Base-by-base conservation (phyloP, 37 sponge, comb jelly and placozoan species). In the Crambe crambe region DNA sequence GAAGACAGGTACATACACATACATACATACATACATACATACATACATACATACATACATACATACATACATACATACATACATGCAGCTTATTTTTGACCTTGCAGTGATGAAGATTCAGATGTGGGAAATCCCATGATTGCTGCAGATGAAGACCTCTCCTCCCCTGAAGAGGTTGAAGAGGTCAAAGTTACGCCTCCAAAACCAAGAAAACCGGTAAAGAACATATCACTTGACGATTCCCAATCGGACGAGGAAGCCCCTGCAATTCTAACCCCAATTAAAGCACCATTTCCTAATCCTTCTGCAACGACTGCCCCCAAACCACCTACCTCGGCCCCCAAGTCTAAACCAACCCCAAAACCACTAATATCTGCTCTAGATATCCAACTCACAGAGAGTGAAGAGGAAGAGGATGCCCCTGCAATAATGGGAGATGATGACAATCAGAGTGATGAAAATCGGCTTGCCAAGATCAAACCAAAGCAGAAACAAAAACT, bases 131-230 rank as follows among this genome's bases (percentile, higher is more conserved):
- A 82, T 43, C 88, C 72, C 31, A 56, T 42, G 35, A 68, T 80
- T 23, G 78, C 88, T 22, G 38, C 31, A 37, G 88, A 88, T 71
- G 88, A 88, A 42, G 87, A 87, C 58, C 68, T 87, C 17, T 88
- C 89, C 54, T 77, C 62, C 37, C 70, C 62, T 21, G 82, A 81
- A 21, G 89, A 76, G 29, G 72, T 42, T 0, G 67, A 74, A 41
- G 89, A 76, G 29, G 72, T 42, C 0, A 54, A 74, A 41, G 65
- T 15, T 30, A 26, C 17, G 0, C n/a, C 70, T 27, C 17, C 54
- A 65, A 18, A 26, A 31, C 31, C 66, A 65, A 29, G 3, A 9
- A 60, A 60, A 22, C 15, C 54, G 15, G 54, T 15, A 51, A 51
- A 9, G 15, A 18, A 9, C 54, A 51, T 15, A 9, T 18, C 54